Percentiles rank a stretch among this genome's conserved stretches.
Evolutionary conservation across 2,888 invertebrate species (phyloP).

Genomic region (Tubulanus polymorphus): DNA sequence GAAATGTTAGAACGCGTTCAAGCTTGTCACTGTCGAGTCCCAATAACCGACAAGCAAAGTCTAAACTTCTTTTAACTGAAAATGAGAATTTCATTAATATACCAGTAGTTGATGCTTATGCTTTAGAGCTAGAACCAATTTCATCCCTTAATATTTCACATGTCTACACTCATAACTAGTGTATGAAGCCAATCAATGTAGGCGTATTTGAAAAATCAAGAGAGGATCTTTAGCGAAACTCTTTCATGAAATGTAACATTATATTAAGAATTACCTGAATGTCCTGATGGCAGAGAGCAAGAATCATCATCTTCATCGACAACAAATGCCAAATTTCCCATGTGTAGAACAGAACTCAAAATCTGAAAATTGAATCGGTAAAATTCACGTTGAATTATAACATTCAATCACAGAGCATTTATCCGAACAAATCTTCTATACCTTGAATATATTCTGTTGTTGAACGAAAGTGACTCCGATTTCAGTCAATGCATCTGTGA

Average conservation of each 20-base stretch:
- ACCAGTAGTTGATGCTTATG: too few relatives aligned
- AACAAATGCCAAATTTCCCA: conserved; percentile 31
- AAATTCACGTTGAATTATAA: not conserved
- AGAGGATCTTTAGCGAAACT: too few relatives aligned
- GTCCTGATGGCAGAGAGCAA: not conserved
- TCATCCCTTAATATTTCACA: too few relatives aligned
- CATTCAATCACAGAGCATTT: not conserved
- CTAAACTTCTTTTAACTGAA: too few relatives aligned
- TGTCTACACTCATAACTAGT: too few relatives aligned
- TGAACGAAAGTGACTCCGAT: conserved; percentile 25
- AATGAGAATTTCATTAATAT: too few relatives aligned
- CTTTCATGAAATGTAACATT: too few relatives aligned
- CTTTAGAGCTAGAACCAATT: too few relatives aligned
- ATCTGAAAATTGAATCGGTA: conserved; percentile 21
- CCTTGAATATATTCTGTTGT: conserved; percentile 29
- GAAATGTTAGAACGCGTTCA: conserved; percentile 30
- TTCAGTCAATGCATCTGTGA: conserved; percentile 31
- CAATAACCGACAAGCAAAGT: conserved; percentile 23
- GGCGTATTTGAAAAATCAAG: too few relatives aligned
- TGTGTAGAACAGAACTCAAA: conserved; percentile 28
- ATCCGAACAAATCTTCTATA: too few relatives aligned
- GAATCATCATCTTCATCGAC: conserved; percentile 26
- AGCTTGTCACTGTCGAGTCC: conserved; percentile 26
- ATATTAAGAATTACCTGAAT: not conserved
- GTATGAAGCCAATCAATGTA: too few relatives aligned